A percentile compares a stretch with the other conserved stretches of the same genome.
These are phyloP conservation scores for Leptopilina myrica DNA, from an alignment of 2,888 invertebrate species.

Conservation along the genomic window DNA sequence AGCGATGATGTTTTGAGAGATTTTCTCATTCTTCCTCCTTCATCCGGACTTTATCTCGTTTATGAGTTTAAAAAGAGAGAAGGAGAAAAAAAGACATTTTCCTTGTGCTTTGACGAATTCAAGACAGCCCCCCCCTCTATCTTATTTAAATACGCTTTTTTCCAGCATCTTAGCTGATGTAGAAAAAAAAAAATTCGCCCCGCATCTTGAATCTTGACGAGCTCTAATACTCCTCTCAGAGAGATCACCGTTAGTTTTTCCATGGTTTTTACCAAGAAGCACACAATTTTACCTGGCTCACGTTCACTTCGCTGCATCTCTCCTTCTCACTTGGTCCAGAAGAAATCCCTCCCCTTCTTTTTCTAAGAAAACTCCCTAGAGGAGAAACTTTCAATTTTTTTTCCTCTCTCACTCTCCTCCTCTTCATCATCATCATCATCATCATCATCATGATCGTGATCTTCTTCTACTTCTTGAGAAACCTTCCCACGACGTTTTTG, in stretches of 20 bases:
- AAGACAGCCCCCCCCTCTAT: no score
- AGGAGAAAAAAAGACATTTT: slow-evolving; percentile 4
- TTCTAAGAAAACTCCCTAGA: slow-evolving; percentile 51
- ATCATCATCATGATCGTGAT: background rate
- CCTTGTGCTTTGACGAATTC: slow-evolving; percentile 33
- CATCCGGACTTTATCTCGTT: background rate
- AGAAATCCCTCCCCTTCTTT: slow-evolving; percentile 43
- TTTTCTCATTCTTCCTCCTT: background rate
- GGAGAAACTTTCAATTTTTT: slow-evolving; percentile 46
- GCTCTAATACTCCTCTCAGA: slow-evolving; percentile 32
- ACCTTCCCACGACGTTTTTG: slow-evolving; percentile 44
- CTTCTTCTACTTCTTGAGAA: no score
- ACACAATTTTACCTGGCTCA: slow-evolving; percentile 53
- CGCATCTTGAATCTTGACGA: slow-evolving; percentile 38
- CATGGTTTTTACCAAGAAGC: slow-evolving; percentile 33
- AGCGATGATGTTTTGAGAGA: background rate
- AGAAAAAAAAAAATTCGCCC: slow-evolving; percentile 19
- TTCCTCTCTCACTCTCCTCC: background rate
- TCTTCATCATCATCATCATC: slow-evolving; percentile 1
- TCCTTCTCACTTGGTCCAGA: slow-evolving; percentile 22
- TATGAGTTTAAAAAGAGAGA: no score
- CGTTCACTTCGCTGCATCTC: slow-evolving; percentile 44
- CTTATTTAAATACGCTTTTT: slow-evolving; percentile 26
- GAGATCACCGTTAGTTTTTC: slow-evolving; percentile 1
- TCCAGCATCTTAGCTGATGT: slow-evolving; percentile 22